These are phyloP conservation scores for Sebastolobus alascanus DNA, from an alignment of 2,797 vertebrate species.

Conservation along the genomic window DNA sequence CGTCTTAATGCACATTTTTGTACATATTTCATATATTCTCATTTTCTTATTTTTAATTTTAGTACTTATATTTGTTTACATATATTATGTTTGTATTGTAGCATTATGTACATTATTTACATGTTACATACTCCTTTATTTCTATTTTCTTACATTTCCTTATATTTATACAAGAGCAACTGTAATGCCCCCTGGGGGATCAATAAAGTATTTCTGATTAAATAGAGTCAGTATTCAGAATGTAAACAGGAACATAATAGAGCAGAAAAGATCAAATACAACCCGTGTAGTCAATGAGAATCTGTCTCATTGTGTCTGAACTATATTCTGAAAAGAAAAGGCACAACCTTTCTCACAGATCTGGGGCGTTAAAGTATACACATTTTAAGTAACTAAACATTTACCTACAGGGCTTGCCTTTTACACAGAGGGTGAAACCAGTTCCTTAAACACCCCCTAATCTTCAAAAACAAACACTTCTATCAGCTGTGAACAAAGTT, in stretches of 20 bases:
- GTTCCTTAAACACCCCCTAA: neutral
- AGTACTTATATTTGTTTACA: too few relatives aligned
- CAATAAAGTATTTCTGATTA: neutral
- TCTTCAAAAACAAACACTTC: slow-evolving; percentile 22
- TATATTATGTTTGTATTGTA: too few relatives aligned
- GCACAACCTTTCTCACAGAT: neutral
- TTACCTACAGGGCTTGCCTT: neutral
- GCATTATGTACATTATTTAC: too few relatives aligned
- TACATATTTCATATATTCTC: too few relatives aligned
- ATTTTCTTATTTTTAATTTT: too few relatives aligned
- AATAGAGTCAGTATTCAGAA: neutral
- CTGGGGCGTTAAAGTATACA: neutral
- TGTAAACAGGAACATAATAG: neutral
- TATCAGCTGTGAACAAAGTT: neutral
- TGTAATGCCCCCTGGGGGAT: too few relatives aligned
- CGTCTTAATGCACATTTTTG: too few relatives aligned
- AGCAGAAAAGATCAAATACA: slow-evolving; percentile 1
- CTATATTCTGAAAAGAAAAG: neutral
- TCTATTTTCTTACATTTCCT: too few relatives aligned
- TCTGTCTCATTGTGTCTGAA: neutral
- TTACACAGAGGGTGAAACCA: neutral
- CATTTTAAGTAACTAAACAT: neutral
- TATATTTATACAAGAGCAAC: too few relatives aligned
- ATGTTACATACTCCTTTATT: too few relatives aligned
- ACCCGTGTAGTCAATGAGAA: neutral